Base-by-base conservation (phyloP, 2,888 invertebrate genomes). In the Stenodera caucasica region DNA sequence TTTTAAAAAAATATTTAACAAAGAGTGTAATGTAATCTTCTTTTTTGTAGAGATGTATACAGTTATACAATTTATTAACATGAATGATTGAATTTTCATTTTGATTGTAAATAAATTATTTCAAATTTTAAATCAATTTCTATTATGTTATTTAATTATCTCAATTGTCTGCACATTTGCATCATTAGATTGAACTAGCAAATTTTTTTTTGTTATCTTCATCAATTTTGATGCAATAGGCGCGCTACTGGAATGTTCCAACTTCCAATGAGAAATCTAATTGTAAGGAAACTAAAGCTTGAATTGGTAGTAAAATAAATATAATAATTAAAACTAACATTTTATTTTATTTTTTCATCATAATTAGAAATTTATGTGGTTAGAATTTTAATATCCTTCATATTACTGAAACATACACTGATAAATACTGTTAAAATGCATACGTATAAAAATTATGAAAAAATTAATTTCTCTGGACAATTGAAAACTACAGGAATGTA, bases 341-440 rank as follows among this genome's bases (percentile, higher is more conserved):
- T 32, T 32, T 32, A 33, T 32, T 53, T 53, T 53, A 2, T 5
- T 18, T 26, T 53, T 2, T 40, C 18, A 32, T 11, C 7, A 40
- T 40, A 40, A 40, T 40, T 12, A 40, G 11, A 18, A 21, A 40
- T 21, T 40, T 8, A 35, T 40, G 40, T 53, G 23, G 11, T 53
- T 53, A 35, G 23, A 53, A 53, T 33, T 35, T 21, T 35, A 53
- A 35, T 9, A 11, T 51, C 30, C 26, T n/a, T 7, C 35, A 21
- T 55, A 40, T 30, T 55, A 49, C 8, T 29, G 29, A 35, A 35
- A 64, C 58, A 58, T 61, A 64, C 58, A 61, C 49, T 52, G 49
- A 57, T 53, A 64, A 60, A 61, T 55, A 60, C 58, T 59, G 58
- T 62, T 67, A 63, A 67, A 65, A 65, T 67, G 63, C 60, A 58